Evolutionary conservation across 2,888 invertebrate genomes (phyloP).

Genomic region (Macrophya alboannulata): DNA sequence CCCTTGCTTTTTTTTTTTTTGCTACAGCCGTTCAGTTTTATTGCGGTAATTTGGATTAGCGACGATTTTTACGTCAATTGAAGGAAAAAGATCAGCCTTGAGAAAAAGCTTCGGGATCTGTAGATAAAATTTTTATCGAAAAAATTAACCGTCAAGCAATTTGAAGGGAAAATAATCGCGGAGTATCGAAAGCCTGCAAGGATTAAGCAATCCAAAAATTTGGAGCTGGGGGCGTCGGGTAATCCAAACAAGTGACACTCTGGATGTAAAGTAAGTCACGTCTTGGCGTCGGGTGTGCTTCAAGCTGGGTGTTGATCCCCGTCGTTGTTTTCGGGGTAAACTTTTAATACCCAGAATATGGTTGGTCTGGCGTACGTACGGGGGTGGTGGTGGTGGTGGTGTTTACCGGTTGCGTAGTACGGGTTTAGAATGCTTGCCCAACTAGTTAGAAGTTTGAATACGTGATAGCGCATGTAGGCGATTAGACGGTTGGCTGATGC

Average conservation of each 20-base stretch:
- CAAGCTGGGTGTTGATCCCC: constrained; percentile 48
- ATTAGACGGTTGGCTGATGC: constrained; percentile 68
- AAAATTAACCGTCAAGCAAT: background rate
- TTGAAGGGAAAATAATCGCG: background rate
- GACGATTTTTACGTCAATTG: constrained; percentile 17
- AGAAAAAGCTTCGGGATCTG: background rate
- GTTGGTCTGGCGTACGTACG: constrained; percentile 61
- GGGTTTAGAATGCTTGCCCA: constrained; percentile 58
- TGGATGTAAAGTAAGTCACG: constrained; percentile 53
- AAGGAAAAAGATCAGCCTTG: background rate
- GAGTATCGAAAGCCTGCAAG: background rate
- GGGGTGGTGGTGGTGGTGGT: constrained; percentile 66
- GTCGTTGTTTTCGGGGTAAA: constrained; percentile 66
- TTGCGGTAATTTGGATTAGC: constrained; percentile 53
- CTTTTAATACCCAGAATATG: constrained; percentile 69
- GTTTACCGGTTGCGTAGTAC: constrained; percentile 67
- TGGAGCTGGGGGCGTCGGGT: background rate
- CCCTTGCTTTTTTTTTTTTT: constrained; percentile 58
- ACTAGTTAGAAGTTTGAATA: constrained; percentile 73
- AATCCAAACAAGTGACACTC: constrained; percentile 45
- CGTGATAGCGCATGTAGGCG: constrained; percentile 70
- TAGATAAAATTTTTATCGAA: background rate
- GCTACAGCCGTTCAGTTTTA: constrained; percentile 19
- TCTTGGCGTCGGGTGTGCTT: constrained; percentile 29
- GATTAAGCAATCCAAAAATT: background rate